Evolutionary conservation across 2,888 invertebrate genomes (phyloP).

Genomic region (Adelphocoris suturalis): DNA sequence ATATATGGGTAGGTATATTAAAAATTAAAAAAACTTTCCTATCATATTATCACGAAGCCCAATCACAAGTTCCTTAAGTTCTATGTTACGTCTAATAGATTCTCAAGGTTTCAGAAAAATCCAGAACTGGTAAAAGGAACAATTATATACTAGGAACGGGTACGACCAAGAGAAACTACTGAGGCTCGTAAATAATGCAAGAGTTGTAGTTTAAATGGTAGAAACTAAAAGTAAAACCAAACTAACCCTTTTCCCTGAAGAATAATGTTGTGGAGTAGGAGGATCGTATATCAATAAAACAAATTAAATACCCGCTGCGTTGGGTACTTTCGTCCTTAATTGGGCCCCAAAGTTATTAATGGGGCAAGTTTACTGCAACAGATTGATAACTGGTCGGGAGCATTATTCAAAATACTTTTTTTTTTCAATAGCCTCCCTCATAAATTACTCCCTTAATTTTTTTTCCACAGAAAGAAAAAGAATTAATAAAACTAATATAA

Average conservation of each 20-base stretch:
- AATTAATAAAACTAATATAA: conserved; percentile 36
- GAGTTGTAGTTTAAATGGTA: conserved; percentile 3
- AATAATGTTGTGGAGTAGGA: conserved; percentile 16
- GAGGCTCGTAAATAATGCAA: not conserved
- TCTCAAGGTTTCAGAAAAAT: too few relatives aligned
- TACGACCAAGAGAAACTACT: not conserved
- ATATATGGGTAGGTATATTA: too few relatives aligned
- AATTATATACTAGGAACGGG: not conserved
- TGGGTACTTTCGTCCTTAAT: conserved; percentile 27
- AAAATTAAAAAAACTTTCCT: too few relatives aligned
- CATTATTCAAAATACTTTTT: conserved; percentile 39
- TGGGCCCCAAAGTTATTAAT: conserved; percentile 23
- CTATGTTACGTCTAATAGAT: too few relatives aligned
- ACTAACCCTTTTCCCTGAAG: not conserved
- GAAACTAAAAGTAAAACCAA: conserved; percentile 9
- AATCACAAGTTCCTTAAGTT: too few relatives aligned
- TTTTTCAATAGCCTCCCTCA: conserved; percentile 2
- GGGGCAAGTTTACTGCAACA: conserved; percentile 31
- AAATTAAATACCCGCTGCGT: conserved; percentile 39
- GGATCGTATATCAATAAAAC: conserved; percentile 39
- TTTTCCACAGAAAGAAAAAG: not conserved
- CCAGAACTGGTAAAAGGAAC: too few relatives aligned
- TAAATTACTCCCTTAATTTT: conserved; percentile 27
- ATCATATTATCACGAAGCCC: too few relatives aligned
- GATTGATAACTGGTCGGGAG: conserved; percentile 36